Evolutionary conservation across 2,113 vertebrate species (phyloP).

Genomic region (Sceloporus undulatus): DNA sequence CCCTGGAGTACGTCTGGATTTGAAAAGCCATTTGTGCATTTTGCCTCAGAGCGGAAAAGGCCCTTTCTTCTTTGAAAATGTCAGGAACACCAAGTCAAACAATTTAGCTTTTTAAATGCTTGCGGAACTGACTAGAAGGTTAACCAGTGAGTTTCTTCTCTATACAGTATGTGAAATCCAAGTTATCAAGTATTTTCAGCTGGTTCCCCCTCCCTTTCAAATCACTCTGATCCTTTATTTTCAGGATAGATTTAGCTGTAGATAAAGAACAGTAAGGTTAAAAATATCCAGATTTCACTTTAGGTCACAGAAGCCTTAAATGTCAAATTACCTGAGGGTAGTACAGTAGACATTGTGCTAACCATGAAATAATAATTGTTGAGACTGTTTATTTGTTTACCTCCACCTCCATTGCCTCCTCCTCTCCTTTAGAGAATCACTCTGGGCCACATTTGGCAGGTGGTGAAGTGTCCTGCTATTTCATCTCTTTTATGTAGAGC

Average conservation of each 20-base stretch:
- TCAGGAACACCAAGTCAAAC: background rate
- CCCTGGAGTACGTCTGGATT: too few relatives aligned
- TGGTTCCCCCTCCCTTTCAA: constrained; percentile 43
- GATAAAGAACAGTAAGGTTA: constrained; percentile 57
- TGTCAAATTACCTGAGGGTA: constrained; percentile 61
- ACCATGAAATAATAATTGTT: constrained; percentile 52
- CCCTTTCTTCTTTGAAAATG: background rate
- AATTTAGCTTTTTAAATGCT: background rate
- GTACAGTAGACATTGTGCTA: constrained; percentile 57
- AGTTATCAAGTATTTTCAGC: constrained; percentile 48
- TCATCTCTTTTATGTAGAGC: constrained; percentile 52
- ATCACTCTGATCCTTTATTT: constrained; percentile 40
- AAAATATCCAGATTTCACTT: constrained; percentile 59
- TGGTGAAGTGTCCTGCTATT: constrained; percentile 33
- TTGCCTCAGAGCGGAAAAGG: background rate
- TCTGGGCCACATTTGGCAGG: background rate
- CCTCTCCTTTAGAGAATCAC: constrained; percentile 33
- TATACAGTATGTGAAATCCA: background rate
- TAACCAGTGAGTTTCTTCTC: background rate
- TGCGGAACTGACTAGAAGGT: background rate
- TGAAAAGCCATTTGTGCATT: background rate
- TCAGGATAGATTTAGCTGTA: constrained; percentile 45
- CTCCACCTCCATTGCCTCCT: constrained; percentile 29
- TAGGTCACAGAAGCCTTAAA: constrained; percentile 46
- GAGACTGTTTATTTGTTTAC: constrained; percentile 51